Conservation (phyloP, 2,797 vertebrate species). For the Myotis daubentonii region DNA sequence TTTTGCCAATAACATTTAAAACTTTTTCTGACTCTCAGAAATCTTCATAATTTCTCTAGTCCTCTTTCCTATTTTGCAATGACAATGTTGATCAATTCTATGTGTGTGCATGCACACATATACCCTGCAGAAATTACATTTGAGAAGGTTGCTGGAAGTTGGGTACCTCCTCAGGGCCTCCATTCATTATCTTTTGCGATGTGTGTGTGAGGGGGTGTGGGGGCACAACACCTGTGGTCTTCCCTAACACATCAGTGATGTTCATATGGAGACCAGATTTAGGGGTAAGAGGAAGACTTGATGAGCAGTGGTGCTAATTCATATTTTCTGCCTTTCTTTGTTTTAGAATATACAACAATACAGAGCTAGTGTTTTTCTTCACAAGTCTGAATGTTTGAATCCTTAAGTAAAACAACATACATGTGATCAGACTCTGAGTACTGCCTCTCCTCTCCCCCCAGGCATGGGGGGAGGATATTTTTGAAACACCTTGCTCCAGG, state of each 20-base stretch:
- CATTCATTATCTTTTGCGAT: not conserved
- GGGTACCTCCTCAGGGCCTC: not conserved
- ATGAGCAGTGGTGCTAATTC: not conserved
- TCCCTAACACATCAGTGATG: not conserved
- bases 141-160: not conserved
- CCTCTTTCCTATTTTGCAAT: not conserved
- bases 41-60: not conserved
- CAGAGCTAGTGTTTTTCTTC: not conserved
- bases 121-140: not conserved
- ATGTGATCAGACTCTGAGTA: not conserved
- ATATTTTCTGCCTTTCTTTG: not conserved
- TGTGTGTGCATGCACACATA: fast-evolving
- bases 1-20: not conserved
- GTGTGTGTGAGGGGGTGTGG: too few species aligned
- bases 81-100: not conserved
- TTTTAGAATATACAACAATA: not conserved
- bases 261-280: not conserved
- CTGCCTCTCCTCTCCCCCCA: not conserved
- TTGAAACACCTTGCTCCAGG: slow-evolving; percentile 23
- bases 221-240: not conserved
- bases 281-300: not conserved
- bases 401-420: not conserved
- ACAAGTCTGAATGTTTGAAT: not conserved
- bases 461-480: not conserved
- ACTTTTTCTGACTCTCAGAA: not conserved